phyloP scores from a whole-genome alignment of 1,140 invertebrate genomes.

The Brachionus plicatilis region DNA sequence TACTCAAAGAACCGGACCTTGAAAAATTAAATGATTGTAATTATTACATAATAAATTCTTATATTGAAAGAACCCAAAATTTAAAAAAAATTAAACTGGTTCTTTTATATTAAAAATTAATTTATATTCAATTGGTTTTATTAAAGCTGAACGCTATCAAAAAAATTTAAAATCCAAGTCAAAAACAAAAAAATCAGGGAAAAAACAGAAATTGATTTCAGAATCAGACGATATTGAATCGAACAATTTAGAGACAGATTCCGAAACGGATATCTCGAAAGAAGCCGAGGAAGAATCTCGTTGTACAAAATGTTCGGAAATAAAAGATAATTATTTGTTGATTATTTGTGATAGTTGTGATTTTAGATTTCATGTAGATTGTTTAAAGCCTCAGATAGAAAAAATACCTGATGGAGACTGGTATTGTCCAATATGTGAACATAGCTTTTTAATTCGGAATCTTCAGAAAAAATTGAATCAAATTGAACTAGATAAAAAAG shows the following conservation, averaged over 20 bases:
- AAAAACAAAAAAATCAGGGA: not conserved
- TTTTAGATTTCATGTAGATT: conserved; percentile 86
- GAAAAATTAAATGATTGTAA: conserved; percentile 4
- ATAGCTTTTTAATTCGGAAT: not conserved
- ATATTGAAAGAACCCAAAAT: not conserved
- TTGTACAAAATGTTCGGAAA: conserved; percentile 24
- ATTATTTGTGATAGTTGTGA: conserved; percentile 88
- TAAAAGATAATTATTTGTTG: conserved; percentile 3
- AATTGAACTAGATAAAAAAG: not conserved
- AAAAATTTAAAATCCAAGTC: not conserved
- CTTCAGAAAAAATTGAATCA: not conserved
- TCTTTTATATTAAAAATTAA: not conserved
- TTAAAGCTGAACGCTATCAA: not conserved
- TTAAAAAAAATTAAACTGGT: not conserved
- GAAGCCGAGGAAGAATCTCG: not conserved
- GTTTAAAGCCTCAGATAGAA: conserved; percentile 79
- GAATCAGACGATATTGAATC: not conserved
- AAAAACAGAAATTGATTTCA: not conserved
- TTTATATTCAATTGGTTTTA: not conserved
- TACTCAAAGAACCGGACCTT: not conserved
- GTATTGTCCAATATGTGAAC: conserved; percentile 82
- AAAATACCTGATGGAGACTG: conserved; percentile 91
- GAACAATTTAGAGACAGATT: not conserved
- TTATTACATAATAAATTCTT: not conserved
- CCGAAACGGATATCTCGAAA: not conserved